Conservation (phyloP, 2,113 vertebrate genomes). For the Tachycineta bicolor region DNA sequence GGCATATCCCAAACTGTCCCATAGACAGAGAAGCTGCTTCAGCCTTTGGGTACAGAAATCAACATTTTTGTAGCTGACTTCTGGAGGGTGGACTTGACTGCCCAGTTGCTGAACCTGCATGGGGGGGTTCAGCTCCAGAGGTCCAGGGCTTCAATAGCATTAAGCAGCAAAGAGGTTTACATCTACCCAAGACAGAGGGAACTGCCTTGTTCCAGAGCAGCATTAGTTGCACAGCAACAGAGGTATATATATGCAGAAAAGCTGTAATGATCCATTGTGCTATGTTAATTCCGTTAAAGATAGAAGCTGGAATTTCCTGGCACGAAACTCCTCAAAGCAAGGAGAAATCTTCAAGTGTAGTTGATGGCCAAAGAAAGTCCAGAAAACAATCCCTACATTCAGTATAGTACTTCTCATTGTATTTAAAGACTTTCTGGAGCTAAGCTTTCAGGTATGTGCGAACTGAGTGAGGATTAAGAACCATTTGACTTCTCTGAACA, state of each 20-base stretch:
- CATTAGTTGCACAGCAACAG: slow-evolving; percentile 53
- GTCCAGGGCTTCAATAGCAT: neutral
- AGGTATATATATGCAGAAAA: slow-evolving; percentile 36
- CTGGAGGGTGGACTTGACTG: neutral
- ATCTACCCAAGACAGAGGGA: neutral
- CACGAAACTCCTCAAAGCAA: neutral
- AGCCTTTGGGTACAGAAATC: neutral
- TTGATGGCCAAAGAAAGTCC: neutral
- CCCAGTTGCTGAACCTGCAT: neutral
- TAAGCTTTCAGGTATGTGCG: slow-evolving; percentile 54
- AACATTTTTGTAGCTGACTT: neutral
- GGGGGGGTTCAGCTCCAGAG: neutral
- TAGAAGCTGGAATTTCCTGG: slow-evolving; percentile 58
- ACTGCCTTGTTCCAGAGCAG: neutral
- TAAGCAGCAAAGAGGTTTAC: slow-evolving; percentile 57
- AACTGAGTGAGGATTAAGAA: slow-evolving; percentile 5
- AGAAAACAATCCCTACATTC: slow-evolving; percentile 40
- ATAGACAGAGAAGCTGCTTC: neutral
- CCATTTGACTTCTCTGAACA: neutral
- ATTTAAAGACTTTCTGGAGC: slow-evolving; percentile 32
- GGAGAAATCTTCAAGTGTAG: neutral
- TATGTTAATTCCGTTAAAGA: slow-evolving; percentile 61
- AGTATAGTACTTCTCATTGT: slow-evolving; percentile 31
- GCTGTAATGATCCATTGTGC: slow-evolving; percentile 46
- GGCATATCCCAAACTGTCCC: neutral